Evolutionary conservation across 2,888 invertebrate species (phyloP), one percentile per base, ranked within the genome.

Genomic region (Cloeon dipterum): DNA sequence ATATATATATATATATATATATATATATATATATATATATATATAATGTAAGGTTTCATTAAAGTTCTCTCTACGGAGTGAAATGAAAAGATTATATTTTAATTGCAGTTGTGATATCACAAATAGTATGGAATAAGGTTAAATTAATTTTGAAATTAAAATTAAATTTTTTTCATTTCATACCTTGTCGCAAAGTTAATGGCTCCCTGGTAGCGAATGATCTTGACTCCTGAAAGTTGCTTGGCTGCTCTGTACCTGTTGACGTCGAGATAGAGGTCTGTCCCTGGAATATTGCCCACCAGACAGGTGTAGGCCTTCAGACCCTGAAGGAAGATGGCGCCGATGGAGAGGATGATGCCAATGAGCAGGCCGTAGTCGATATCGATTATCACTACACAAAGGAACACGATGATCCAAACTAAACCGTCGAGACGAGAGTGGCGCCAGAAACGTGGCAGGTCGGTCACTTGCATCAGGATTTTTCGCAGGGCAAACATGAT

Each of bases 121-220:
- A n/a, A n/a, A n/a, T n/a, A n/a, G n/a, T n/a, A n/a, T n/a, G n/a
- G n/a, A n/a, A n/a, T n/a, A n/a, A n/a, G n/a, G n/a, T n/a, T 18
- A 25, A 3, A 3, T 11, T 16, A 25, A 11, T 4, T 7, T 20
- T 13, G n/a, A n/a, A 10, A 17, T 34, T 20, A 25, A 34, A 2
- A 10, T 11, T 16, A 8, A 34, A n/a, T 25, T 17, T 34, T 29
- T 36, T 34, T n/a, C 18, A n/a, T n/a, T n/a, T n/a, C n/a, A 29
- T 29, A 16, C 16, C 68, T 66, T 10, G 70, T 71, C 3, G 75
- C 74, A 50, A 78, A 79, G 57, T 75, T 77, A 17, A 79, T 52
- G 0, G 72, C 72, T 1, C 78, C 78, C 44, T 70, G 69, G 53
- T 76, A 79, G 50, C 75, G 76, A 54, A 78, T 70, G 44, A 82